Conservation (phyloP, 2,797 vertebrate species). For the Coendou prehensilis region DNA sequence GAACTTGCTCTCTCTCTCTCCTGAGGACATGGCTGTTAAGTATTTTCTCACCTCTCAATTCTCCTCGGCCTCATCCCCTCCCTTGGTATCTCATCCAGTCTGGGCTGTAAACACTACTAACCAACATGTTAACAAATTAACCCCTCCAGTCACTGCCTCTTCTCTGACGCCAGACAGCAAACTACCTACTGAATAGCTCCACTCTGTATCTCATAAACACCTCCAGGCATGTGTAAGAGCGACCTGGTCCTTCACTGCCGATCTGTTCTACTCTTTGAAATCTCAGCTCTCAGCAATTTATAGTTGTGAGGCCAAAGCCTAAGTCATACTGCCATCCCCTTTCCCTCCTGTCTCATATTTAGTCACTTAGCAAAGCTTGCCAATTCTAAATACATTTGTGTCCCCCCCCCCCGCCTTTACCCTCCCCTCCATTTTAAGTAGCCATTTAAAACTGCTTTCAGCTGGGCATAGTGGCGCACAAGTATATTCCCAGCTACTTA, state of each 20-base stretch:
- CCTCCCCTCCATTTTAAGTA: not conserved
- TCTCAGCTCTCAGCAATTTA: not conserved
- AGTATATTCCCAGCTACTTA: not conserved
- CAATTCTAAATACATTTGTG: not conserved
- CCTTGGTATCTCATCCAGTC: not conserved
- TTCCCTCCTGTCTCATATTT: not conserved
- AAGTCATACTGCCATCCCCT: not conserved
- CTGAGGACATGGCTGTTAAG: not conserved
- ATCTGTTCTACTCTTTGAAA: not conserved
- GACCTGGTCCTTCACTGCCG: not conserved
- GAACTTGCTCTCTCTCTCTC: not conserved
- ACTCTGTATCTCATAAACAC: not conserved
- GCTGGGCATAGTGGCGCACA: not conserved
- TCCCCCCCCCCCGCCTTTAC: not conserved
- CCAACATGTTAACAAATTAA: not conserved
- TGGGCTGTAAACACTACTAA: not conserved
- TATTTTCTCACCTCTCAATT: not conserved
- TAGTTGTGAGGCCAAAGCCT: not conserved
- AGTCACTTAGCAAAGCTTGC: not conserved
- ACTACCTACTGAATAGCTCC: not conserved
- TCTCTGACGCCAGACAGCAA: not conserved
- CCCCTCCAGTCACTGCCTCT: not conserved
- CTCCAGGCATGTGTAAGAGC: not conserved
- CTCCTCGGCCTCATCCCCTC: not conserved
- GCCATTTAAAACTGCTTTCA: not conserved